Evolutionary conservation across 2,113 vertebrate species (phyloP).

Genomic region (Oncorhynchus masou): DNA sequence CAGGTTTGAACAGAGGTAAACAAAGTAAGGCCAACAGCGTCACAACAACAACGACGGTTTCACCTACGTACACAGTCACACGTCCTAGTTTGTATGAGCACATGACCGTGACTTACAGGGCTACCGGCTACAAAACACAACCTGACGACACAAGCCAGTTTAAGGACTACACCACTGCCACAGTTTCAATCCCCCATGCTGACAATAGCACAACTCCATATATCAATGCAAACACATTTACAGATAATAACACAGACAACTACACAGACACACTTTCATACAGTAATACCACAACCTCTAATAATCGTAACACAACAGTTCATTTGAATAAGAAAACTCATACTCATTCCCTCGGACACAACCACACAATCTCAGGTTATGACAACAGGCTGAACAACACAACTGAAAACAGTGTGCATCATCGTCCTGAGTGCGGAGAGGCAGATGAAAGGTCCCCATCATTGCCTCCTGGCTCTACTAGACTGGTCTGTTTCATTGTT

Average conservation of each 20-base stretch:
- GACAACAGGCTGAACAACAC: conserved; percentile 1
- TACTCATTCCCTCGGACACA: no score
- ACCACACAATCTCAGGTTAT: neutral
- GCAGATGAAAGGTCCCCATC: neutral
- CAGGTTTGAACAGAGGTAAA: neutral
- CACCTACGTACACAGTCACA: neutral
- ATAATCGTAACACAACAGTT: neutral
- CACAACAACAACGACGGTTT: neutral
- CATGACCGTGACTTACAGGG: neutral
- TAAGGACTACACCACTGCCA: neutral
- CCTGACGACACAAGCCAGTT: neutral
- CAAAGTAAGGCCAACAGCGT: neutral
- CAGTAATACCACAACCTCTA: neutral
- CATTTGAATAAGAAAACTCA: neutral
- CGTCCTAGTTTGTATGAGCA: neutral
- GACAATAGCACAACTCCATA: neutral
- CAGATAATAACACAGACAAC: neutral
- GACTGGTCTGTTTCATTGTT: conserved; percentile 40
- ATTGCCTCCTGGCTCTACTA: neutral
- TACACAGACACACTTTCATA: neutral
- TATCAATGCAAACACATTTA: neutral
- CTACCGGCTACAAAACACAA: neutral
- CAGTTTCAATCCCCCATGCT: neutral
- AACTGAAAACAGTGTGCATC: neutral
- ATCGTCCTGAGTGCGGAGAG: conserved; percentile 1